These are phyloP conservation scores for Capromys pilorides DNA, from an alignment of 2,797 vertebrate species.

Conservation along the genomic window DNA sequence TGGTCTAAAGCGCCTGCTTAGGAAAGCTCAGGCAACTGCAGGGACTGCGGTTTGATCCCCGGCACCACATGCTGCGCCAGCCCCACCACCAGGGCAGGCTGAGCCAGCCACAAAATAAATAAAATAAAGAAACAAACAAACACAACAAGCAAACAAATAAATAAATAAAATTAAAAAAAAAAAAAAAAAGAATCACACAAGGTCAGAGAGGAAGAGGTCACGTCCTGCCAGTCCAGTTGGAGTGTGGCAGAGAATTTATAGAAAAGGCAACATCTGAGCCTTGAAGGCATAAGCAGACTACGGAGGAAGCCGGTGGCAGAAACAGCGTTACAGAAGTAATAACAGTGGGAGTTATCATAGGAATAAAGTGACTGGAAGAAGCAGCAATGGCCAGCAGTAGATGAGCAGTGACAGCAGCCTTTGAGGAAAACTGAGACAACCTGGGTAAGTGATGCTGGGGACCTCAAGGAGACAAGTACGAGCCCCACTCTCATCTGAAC, in stretches of 20 bases:
- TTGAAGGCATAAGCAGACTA: background rate
- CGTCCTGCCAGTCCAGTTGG: background rate
- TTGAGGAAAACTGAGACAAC: background rate
- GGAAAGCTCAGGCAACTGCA: no score
- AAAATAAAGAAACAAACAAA: no score
- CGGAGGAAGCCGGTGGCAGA: background rate
- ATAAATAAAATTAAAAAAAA: no score
- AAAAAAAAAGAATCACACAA: background rate
- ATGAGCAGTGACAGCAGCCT: background rate
- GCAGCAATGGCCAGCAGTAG: background rate
- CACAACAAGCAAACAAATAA: no score
- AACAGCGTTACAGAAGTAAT: background rate
- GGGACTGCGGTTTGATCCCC: no score
- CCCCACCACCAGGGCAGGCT: no score
- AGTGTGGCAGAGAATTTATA: background rate
- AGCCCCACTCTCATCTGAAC: background rate
- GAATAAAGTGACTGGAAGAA: background rate
- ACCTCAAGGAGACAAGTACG: background rate
- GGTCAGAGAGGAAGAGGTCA: slow-evolving; percentile 2
- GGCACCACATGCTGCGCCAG: no score
- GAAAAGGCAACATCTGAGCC: background rate
- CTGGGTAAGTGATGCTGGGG: background rate
- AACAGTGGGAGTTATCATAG: background rate
- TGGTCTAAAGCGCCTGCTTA: no score
- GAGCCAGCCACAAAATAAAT: no score